These are phyloP conservation scores for Drosophila nigritarsus DNA, from an alignment of 2,888 invertebrate species.

Conservation along the genomic window DNA sequence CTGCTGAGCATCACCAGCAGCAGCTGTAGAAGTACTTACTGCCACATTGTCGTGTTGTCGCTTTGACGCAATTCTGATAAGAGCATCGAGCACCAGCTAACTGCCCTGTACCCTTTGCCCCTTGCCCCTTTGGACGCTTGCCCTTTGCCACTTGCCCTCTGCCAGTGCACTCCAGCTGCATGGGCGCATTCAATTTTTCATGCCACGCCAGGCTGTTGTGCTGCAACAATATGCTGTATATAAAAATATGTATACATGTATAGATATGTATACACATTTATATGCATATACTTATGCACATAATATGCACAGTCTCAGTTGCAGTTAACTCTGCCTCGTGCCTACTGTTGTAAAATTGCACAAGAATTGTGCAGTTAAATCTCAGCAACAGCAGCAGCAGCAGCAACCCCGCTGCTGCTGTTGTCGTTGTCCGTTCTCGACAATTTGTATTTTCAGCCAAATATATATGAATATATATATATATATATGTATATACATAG, in stretches of 20 bases:
- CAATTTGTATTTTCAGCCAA: slow-evolving; percentile 68
- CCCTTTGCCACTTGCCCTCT: slow-evolving; percentile 5
- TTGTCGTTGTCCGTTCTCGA: slow-evolving; percentile 64
- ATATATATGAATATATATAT: slow-evolving; percentile 15
- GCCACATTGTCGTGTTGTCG: slow-evolving; percentile 26
- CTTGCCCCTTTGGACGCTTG: not conserved
- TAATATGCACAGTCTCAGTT: slow-evolving; percentile 35
- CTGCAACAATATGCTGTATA: slow-evolving; percentile 64
- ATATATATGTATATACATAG: slow-evolving; percentile 12
- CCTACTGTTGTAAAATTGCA: slow-evolving; percentile 52
- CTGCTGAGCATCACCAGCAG: not conserved
- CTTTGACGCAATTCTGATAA: slow-evolving; percentile 38
- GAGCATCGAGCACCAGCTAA: slow-evolving; percentile 18
- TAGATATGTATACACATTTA: slow-evolving; percentile 9
- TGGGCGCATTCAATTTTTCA: slow-evolving; percentile 76
- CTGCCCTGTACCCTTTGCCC: not conserved
- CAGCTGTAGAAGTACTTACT: slow-evolving; percentile 18
- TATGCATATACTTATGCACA: slow-evolving; percentile 19
- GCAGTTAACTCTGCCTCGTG: slow-evolving; percentile 29
- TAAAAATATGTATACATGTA: slow-evolving; percentile 15
- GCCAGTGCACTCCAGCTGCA: slow-evolving; percentile 11
- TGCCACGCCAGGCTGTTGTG: slow-evolving; percentile 77
- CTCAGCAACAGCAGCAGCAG: slow-evolving; percentile 38
- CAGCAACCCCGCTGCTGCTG: slow-evolving; percentile 19
- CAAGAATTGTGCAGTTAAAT: slow-evolving; percentile 62